Base-by-base conservation (phyloP, 1,140 invertebrate genomes). In the Pentalonia nigronervosa region DNA sequence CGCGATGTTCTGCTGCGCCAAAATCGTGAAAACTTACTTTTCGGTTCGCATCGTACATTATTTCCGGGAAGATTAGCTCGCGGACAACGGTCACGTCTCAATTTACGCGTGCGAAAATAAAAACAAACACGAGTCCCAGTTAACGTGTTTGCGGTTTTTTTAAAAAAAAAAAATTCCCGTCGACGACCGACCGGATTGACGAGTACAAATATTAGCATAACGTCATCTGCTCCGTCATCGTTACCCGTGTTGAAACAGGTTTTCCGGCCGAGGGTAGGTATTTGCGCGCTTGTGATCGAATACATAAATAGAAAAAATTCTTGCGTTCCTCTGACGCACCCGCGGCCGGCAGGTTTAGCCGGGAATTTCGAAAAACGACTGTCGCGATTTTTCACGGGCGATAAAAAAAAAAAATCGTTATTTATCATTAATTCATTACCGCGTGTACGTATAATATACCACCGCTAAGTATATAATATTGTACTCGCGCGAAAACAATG, bases 401-500 rank as follows among this genome's bases (percentile, higher is more conserved):
- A 87, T 87, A 45, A 87, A 87, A 41, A 87, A 76, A 45, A 87
- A 87, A 41, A 87, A 76, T 76, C 60, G 60, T 34, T 76, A 76
- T 76, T 76, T n/a, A 76, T 76, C 60, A 76, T 41, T 41, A 41
- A 41, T 41, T 41, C 41, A 41, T 76, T 76, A 76, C 60, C 21
- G 2, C 14, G 30, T 17, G 4, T 67, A 17, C 14, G 30, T 48
- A n/a, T 45, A 87, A 20, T 30, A 86, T 30, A 81, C 20, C n/a
- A 34, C 36, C 20, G 36, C 34, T 83, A 83, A 41, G 36, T 83
- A 41, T 36, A 41, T 67, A 11, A 60, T 84, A 23, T 25, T 45
- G 84, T 45, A 53, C 87, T 86, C 84, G 36, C 47, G 87, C n/a
- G 30, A 48, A 88, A 88, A 88, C 87, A 88, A 88, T 88, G 47